Evolutionary conservation across 2,113 vertebrate species (phyloP), one percentile per base, ranked within the genome.

Genomic region (Quiscalus mexicanus): DNA sequence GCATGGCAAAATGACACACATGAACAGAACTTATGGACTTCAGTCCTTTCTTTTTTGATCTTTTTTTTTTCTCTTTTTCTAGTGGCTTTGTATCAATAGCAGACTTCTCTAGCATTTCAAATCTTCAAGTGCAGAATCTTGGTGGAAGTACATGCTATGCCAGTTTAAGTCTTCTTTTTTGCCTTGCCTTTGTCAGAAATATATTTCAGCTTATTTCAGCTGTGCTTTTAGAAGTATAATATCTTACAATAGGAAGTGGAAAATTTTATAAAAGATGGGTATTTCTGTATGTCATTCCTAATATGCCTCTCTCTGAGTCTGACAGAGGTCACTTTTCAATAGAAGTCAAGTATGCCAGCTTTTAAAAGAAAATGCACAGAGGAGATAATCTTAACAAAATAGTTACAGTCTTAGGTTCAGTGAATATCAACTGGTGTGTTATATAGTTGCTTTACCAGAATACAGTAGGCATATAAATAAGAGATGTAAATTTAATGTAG

Each of bases 31-130:
- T 65, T 68, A 47, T 7, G 6, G 9, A 22, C 15, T 45, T 33
- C 6, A 33, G 11, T 10, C 0, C 37, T 63, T 31, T 67, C 15
- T 4, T 28, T 15, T 23, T 37, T 18, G 8, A n/a, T 16, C 0
- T 47, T 47, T 12, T 8, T 18, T 33, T 33, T 19, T 56, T 58
- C 25, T 42, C 25, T 71, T 83, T 25, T n/a, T 15, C 11, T 68
- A 58, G 5, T 50, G 21, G 25, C 6, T 70, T 71, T 68, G 24
- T 55, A 33, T 11, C 28, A 45, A 23, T 87, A 15, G 15, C 14
- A 67, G 21, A 49, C 8, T 85, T 63, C 4, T 64, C 23, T 60
- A 23, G 2, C 9, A 62, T 79, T 87, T 89, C 8, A 62, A 56
- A 62, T 13, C 25, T 60, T 83, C 50, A 75, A 75, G 67, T 28